Conservation (phyloP, 2,797 vertebrate species). For the Squalus acanthias region DNA sequence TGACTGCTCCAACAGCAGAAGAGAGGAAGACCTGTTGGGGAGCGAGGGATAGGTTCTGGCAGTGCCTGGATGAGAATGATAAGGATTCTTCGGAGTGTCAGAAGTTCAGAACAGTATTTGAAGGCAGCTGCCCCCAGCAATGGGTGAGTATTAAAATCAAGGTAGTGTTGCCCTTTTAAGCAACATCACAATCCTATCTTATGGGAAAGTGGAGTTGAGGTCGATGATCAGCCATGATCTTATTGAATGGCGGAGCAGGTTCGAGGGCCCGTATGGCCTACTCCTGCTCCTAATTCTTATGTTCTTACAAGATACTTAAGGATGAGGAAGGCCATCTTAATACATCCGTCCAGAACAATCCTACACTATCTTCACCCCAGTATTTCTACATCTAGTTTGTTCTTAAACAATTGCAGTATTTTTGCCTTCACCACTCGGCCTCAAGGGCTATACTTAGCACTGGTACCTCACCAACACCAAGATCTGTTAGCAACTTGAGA, state of each 20-base stretch:
- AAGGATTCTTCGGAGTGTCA: constrained; percentile 62
- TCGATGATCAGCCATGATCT: too few relatives aligned
- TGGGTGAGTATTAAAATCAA: constrained; percentile 69
- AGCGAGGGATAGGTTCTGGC: constrained; percentile 79
- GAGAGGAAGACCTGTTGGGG: constrained; percentile 81
- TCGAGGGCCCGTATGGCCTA: too few relatives aligned
- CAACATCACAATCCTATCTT: neutral
- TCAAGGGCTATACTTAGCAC: too few relatives aligned
- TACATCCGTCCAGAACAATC: neutral
- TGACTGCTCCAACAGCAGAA: constrained; percentile 75
- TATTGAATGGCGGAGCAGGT: too few relatives aligned
- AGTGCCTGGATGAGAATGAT: constrained; percentile 69
- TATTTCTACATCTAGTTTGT: neutral
- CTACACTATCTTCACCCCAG: neutral
- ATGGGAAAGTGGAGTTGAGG: too few relatives aligned
- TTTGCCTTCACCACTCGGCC: neutral
- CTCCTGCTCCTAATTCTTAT: too few relatives aligned
- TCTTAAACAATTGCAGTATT: too few relatives aligned
- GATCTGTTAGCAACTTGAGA: neutral
- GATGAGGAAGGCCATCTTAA: neutral
- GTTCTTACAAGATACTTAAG: neutral
- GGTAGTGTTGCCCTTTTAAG: neutral
- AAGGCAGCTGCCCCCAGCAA: constrained; percentile 73
- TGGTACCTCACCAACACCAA: neutral
- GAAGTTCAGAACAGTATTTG: constrained; percentile 63